Evolutionary conservation across 2,113 vertebrate species (phyloP).

Genomic region (Perognathus longimembris): DNA sequence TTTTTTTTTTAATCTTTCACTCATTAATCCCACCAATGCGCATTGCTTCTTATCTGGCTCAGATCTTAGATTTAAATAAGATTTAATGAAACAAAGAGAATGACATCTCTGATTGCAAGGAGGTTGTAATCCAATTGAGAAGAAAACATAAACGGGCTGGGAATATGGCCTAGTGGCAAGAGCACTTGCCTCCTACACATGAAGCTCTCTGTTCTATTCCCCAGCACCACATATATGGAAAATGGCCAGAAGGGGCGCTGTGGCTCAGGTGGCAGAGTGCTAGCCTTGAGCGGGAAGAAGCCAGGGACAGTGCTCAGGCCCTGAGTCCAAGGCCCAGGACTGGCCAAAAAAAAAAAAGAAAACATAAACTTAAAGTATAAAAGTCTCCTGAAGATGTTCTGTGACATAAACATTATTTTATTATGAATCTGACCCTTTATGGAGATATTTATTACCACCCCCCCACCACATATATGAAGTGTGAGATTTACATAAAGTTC

Average conservation of each 20-base stretch:
- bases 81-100: slow-evolving; percentile 8
- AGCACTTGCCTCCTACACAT: no score
- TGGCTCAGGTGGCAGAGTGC: no score
- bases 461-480: not conserved
- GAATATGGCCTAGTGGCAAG: no score
- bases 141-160: not conserved
- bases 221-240: no score
- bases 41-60: not conserved
- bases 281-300: no score
- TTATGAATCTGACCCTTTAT: not conserved
- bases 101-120: not conserved
- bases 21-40: not conserved
- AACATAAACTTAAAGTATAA: not conserved
- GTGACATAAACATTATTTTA: not conserved
- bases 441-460: not conserved
- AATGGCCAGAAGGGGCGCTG: no score
- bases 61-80: not conserved
- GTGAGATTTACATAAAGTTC: not conserved
- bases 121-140: not conserved
- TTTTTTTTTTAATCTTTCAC: not conserved
- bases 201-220: no score
- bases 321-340: no score
- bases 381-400: not conserved
- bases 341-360: not conserved
- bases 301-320: no score